Base-by-base conservation (phyloP, 2,888 invertebrate species). In the Physocephala rufipes region DNA sequence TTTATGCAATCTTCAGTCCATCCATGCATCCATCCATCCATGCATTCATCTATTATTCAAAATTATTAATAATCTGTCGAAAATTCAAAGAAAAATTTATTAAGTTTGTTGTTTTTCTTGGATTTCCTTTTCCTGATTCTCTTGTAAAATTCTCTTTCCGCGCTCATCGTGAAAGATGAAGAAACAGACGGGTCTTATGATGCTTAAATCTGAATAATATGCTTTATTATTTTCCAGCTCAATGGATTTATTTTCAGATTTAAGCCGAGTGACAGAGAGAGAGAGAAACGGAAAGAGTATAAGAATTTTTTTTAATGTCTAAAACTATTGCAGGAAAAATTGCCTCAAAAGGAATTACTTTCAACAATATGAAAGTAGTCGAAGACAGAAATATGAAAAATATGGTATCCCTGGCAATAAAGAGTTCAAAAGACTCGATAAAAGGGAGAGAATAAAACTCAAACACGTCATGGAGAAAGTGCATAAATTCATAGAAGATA, bases 151-250 rank as follows among this genome's bases (percentile, higher is more conserved):
- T 58, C 16, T 24, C 58, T 28, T 28, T 13, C 24, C 12, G 9
- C 19, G 5, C 24, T 24, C 1, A 28, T 7, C 58, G 26, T 13
- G 15, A 2, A 58, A 7, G 58, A 58, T 7, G 58, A 58, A 9
- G 58, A 4, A 9, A 28, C 55, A 58, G 58, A 49, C 58, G 58
- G n/a, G n/a, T n/a, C 26, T 7, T 16, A 58, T 24, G 28, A 58
- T 1, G 19, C 53, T 53, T 78, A 79, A 79, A 79, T 79, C 78
- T 71, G 65, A 73, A 76, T 73, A 71, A 76, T 70, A 71, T 69
- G 74, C 73, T 73, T 72, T 73, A 75, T 75, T 75, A 75, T 76
- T 78, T 77, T 75, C 74, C 71, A 74, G 67, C 68, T 59, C 71
- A 69, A 51, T 62, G 70, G 75, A 77, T 79, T 76, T 75, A 76